These are phyloP conservation scores for Caenorhabditis briggsae DNA, from an alignment of 1,140 invertebrate genomes.

Conservation along the genomic window DNA sequence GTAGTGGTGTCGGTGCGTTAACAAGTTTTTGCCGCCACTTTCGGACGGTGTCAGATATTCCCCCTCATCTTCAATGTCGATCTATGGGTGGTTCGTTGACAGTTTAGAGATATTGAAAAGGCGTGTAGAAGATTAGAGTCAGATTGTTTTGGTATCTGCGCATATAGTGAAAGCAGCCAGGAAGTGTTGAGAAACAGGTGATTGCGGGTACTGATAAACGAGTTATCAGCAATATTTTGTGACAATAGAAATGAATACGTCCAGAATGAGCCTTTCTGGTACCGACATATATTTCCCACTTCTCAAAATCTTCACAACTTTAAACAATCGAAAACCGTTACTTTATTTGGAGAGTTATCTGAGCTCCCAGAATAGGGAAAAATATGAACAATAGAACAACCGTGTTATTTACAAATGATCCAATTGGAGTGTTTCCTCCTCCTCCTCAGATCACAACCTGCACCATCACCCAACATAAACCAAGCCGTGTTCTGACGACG, in stretches of 20 bases:
- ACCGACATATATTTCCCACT: not conserved
- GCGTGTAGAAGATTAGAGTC: not conserved
- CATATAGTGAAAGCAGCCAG: not conserved
- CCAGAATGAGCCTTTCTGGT: too few species aligned
- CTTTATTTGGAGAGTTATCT: not conserved
- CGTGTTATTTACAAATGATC: conserved; percentile 52
- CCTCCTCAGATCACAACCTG: not conserved
- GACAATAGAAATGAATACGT: too few species aligned
- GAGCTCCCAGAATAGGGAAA: not conserved
- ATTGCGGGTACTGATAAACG: not conserved
- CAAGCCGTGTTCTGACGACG: conserved; percentile 25
- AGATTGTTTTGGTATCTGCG: not conserved
- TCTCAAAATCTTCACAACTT: not conserved
- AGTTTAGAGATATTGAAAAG: conserved; percentile 23
- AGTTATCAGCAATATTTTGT: not conserved
- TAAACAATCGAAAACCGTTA: too few species aligned
- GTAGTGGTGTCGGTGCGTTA: conserved; percentile 22
- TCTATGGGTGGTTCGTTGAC: conserved; percentile 4
- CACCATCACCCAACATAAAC: conserved; percentile 16
- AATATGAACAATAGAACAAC: conserved; percentile 26
- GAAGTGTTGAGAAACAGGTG: not conserved
- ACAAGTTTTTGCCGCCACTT: conserved; percentile 49
- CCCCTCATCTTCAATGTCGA: not conserved
- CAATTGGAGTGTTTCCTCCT: conserved; percentile 15
- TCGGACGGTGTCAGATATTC: conserved; percentile 40